phyloP scores from a whole-genome alignment of 23 tunicate species.

The Botrylloides violaceus region DNA sequence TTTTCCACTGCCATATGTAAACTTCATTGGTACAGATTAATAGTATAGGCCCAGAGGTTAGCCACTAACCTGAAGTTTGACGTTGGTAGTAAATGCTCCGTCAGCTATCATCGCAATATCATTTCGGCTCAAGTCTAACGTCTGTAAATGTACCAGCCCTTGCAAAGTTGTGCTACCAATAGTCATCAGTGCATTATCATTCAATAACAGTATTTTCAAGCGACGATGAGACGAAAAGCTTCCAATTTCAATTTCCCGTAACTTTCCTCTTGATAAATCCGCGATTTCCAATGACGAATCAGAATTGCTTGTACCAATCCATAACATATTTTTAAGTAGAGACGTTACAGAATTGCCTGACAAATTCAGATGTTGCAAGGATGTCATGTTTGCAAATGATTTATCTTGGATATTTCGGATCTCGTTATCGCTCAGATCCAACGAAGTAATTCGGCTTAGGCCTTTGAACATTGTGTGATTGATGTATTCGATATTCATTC shows the following conservation, averaged over 20 bases:
- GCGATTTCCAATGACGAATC: neutral
- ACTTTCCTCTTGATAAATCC: neutral
- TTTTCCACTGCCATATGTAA: no score
- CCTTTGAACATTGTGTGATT: neutral
- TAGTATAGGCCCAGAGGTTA: no score
- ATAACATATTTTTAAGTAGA: neutral
- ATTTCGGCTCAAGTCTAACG: neutral
- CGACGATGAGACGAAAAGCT: neutral
- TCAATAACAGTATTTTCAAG: neutral
- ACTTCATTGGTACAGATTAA: no score
- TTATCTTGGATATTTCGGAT: neutral
- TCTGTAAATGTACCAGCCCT: neutral
- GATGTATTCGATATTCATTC: neutral
- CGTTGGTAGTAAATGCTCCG: neutral
- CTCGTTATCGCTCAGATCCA: neutral
- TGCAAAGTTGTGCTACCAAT: neutral
- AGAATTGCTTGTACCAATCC: neutral
- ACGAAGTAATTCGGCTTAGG: neutral
- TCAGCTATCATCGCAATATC: neutral
- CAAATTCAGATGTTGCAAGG: neutral
- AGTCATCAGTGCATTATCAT: neutral
- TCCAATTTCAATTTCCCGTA: neutral
- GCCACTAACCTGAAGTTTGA: neutral
- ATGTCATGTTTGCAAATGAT: neutral
- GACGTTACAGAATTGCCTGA: neutral